Conservation (phyloP, 2,888 invertebrate genomes). For the Alsophila aescularia region DNA sequence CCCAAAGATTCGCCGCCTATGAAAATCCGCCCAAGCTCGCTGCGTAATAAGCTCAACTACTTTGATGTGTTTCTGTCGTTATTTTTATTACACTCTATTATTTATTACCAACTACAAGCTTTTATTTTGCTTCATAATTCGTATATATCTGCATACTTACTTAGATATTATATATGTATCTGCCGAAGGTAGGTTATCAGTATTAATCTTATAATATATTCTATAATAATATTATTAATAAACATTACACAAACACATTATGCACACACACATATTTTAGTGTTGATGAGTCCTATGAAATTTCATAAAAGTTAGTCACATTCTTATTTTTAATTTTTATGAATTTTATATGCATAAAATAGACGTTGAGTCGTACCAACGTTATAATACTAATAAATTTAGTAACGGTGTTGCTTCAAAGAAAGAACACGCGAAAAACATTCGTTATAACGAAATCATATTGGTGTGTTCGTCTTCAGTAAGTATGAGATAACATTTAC, state of each 20-base stretch:
- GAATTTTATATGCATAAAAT: not conserved
- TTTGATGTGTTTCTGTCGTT: conserved; percentile 22
- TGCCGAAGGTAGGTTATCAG: too few species aligned
- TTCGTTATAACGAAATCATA: conserved; percentile 12
- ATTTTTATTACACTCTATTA: conserved; percentile 23
- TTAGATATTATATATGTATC: too few species aligned
- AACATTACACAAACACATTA: too few species aligned
- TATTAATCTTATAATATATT: too few species aligned
- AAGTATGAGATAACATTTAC: conserved; percentile 34
- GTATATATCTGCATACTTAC: too few species aligned
- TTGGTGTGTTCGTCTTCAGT: conserved; percentile 26
- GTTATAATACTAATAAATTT: conserved; percentile 8
- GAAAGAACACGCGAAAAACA: conserved; percentile 6
- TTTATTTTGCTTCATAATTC: conserved; percentile 13
- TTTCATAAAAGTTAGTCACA: not conserved
- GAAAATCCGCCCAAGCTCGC: conserved; percentile 27
- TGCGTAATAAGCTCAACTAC: conserved; percentile 11
- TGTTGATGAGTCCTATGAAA: not conserved
- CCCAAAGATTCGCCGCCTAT: conserved; percentile 20
- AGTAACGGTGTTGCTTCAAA: conserved; percentile 16
- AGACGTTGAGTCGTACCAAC: conserved; percentile 3
- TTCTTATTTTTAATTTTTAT: conserved; percentile 7
- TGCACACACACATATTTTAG: not conserved
- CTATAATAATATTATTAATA: too few species aligned
- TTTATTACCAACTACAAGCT: conserved; percentile 17